Evolutionary conservation across 1,140 invertebrate species (phyloP), one percentile per base, ranked within the genome.

Genomic region (Aphidius ervi): DNA sequence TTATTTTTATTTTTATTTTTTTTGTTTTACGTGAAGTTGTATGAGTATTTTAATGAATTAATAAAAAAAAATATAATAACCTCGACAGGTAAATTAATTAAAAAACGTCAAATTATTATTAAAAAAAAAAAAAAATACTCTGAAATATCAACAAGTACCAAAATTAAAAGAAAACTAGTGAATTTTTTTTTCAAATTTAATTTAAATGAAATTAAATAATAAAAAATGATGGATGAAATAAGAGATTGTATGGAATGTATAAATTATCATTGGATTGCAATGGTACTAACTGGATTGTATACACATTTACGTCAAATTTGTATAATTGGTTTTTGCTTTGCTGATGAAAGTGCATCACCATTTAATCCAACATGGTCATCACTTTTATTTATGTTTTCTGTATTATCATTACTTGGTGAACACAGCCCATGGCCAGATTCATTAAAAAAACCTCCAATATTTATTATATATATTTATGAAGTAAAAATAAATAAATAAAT

Each of bases 341-440:
- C 76, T 0, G 68, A 72, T 5, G 67, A 72, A 0, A 67, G 46
- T 5, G 46, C 23, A 40, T 47, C 59, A 45, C 59, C 69, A 0
- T 77, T 76, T 9, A 70, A 77, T 64, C 69, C 75, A 0, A 74
- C 74, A 0, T 77, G 73, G 9, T 69, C 77, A 0, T 78, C 78
- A 0, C 57, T 72, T 1, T 63, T 79, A 10, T 80, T 79, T 47
- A 63, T 73, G 0, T 73, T 79, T 48, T 79, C 78, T 0, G 70
- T 74, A 37, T 61, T 80, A 6, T 79, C 75, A 10, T 57, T 80
- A 5, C 50, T 80, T 20, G 77, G 77, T 3, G 78, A 80, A 37
- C 78, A 79, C 50, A 73, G 64, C 65, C 67, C 79, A 5, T 80
- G 78, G 78, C 78, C 78, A 1, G 64, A 68, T 59, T 77, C 77